A percentile compares a stretch with the other conserved stretches of the same genome.
phyloP scores from a whole-genome alignment of 2,113 vertebrate species.

The Gadus macrocephalus region DNA sequence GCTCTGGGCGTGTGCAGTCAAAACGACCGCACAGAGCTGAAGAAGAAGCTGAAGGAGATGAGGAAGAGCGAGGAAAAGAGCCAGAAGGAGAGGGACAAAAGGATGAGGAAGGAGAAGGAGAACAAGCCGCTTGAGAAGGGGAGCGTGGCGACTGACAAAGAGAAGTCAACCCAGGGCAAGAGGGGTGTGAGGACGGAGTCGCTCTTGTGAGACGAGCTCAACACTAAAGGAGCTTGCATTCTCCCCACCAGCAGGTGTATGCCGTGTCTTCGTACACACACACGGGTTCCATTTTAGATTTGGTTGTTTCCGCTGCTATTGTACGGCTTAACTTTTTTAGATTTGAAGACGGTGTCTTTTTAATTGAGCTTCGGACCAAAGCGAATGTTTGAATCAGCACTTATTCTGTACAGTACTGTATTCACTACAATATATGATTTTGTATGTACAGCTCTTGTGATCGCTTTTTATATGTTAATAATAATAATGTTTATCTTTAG shows the following conservation, averaged over 20 bases:
- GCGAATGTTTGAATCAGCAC: slow-evolving; percentile 1
- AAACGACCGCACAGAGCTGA: slow-evolving; percentile 51
- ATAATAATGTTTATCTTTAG: slow-evolving; percentile 7
- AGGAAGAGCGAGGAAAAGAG: slow-evolving; percentile 57
- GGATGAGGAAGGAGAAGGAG: slow-evolving; percentile 25
- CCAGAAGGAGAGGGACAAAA: slow-evolving; percentile 40
- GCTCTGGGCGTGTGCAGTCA: slow-evolving; percentile 80
- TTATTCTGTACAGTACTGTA: neutral
- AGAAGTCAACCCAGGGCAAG: slow-evolving; percentile 7
- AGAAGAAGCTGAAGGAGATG: slow-evolving; percentile 67
- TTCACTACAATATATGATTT: no score
- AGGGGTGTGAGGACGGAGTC: slow-evolving; percentile 57
- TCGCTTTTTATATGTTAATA: slow-evolving; percentile 3
- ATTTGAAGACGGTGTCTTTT: slow-evolving; percentile 4
- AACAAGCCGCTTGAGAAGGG: slow-evolving; percentile 19
- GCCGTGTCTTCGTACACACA: slow-evolving; percentile 8
- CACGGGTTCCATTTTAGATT: no score
- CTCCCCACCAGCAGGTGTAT: slow-evolving; percentile 37
- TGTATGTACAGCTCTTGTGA: neutral
- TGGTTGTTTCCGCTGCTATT: no score
- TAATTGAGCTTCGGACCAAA: slow-evolving; percentile 4
- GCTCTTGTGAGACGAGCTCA: slow-evolving; percentile 28
- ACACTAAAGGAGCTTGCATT: neutral
- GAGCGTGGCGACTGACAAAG: slow-evolving; percentile 17
- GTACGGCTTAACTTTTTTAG: slow-evolving; percentile 3